Base-by-base conservation (phyloP, 2,797 vertebrate species). In the Fringilla coelebs region DNA sequence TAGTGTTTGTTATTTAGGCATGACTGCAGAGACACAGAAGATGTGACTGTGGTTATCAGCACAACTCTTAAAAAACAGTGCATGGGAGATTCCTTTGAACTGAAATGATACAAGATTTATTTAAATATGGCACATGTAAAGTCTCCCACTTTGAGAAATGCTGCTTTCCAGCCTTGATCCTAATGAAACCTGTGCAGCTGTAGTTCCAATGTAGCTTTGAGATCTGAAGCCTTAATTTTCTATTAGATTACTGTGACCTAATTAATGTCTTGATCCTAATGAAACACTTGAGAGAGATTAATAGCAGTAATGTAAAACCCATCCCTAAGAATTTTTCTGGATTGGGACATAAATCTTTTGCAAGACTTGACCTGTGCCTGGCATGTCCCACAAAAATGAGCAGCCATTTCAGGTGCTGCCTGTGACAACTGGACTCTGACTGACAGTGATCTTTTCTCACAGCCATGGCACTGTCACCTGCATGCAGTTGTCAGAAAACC, bases 171-270 rank as follows among this genome's bases (percentile, higher is more conserved):
- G 65, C 94, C 80, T 89, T 79, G 57, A 61, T 73, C 48, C 67
- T 67, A 49, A 10, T 74, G 83, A 88, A 49, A 65, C 41, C n/a
- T 38, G 41, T 65, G 61, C 74, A 90, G 34, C 68, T 94, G 31
- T 76, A 94, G 74, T 91, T 92, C 60, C 74, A 67, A 38, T 89
- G 88, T 86, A 94, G 80, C 84, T 96, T 93, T 94, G 67, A 90
- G 49, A 94, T 89, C 75, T 78, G 70, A 93, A 88, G 95, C 95
- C 96, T 97, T 96, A 96, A 93, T 93, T 97, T 96, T 94, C 57
- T 94, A 54, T 46, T 91, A 86, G 72, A 79, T 63, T 93, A 88
- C 38, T 58, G 49, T 61, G 18, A 82, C 38, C 48, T 92, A 95
- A 91, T 65, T 93, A 75, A 34, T 36, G 22, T 94, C 63, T 92